Evolutionary conservation across 2,113 vertebrate genomes (phyloP), one percentile per base, ranked within the genome.

Genomic region (Tonatia bakeri): DNA sequence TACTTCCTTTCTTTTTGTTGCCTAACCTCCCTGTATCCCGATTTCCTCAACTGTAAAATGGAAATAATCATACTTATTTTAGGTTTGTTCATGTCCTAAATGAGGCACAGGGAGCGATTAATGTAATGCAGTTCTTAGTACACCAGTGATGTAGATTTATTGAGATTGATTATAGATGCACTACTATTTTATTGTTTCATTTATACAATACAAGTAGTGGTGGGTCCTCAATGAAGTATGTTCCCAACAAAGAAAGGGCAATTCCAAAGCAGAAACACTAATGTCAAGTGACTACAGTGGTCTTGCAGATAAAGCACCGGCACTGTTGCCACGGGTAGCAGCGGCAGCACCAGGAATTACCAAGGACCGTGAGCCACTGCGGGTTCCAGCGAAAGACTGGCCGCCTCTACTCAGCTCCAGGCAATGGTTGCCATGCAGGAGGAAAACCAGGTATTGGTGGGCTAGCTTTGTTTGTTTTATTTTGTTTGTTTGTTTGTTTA

Each of bases 321-420:
- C 16, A 33, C 0, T 2, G 12, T 10, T 54, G 47, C 38, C 43
- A 15, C 0, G 1, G 1, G 4, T 0, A 70, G 81, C 38, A 10
- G 26, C 15, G 1, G 20, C 43, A 45, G 10, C 7, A 22, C 6
- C 0, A 12, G 40, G 64, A 7, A 19, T 7, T 4, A 38, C 43
- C 0, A 50, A 81, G 16, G n/a, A 7, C 15, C 40, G 13, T 0
- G 75, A 12, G 8, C 5, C 15, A 6, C 5, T 3, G 22, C 24
- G 4, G 65, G 2, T 19, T 28, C 38, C 45, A 1, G 19, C 24
- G 20, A 20, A 24, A 28, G 22, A 4, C 8, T 0, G 17, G 28
- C 0, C 4, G 17, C 31, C 67, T 88, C 22, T 16, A 2, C 10
- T 61, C 43, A 43, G 17, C 47, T 61, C 40, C 5, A 26, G 14